Conservation (phyloP, 2,797 vertebrate species). For the Crenichthys baileyi region DNA sequence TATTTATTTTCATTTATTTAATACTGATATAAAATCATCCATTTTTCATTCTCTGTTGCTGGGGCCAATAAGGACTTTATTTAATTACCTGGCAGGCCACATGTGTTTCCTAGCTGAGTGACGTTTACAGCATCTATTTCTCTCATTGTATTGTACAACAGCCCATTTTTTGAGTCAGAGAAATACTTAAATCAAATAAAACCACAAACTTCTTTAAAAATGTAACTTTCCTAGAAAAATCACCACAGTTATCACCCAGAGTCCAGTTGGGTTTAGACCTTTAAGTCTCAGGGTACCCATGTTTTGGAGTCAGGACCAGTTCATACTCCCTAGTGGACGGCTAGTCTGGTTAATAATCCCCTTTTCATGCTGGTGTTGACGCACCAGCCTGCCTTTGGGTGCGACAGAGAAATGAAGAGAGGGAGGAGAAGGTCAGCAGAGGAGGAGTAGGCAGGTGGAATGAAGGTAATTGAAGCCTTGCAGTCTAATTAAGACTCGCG, state of each 20-base stretch:
- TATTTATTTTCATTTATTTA: no score
- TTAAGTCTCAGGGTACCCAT: not conserved
- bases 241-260: not conserved
- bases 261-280: not conserved
- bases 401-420: conserved; percentile 17
- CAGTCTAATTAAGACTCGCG: conserved; percentile 73
- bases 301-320: conserved; percentile 8
- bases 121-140: no score
- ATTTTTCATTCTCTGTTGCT: no score
- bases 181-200: no score
- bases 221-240: no score
- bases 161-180: no score
- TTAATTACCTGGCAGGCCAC: no score
- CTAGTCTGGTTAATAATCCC: conserved; percentile 49
- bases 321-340: conserved; percentile 40
- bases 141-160: no score
- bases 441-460: conserved; percentile 43
- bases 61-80: no score
- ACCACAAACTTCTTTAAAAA: no score
- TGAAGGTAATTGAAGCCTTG: conserved; percentile 65
- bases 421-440: conserved; percentile 47
- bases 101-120: no score
- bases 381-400: conserved; percentile 35
- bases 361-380: conserved; percentile 51
- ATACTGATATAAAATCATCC: no score